phyloP scores from a whole-genome alignment of 2,113 vertebrate species.

The Atlantisia rogersi region DNA sequence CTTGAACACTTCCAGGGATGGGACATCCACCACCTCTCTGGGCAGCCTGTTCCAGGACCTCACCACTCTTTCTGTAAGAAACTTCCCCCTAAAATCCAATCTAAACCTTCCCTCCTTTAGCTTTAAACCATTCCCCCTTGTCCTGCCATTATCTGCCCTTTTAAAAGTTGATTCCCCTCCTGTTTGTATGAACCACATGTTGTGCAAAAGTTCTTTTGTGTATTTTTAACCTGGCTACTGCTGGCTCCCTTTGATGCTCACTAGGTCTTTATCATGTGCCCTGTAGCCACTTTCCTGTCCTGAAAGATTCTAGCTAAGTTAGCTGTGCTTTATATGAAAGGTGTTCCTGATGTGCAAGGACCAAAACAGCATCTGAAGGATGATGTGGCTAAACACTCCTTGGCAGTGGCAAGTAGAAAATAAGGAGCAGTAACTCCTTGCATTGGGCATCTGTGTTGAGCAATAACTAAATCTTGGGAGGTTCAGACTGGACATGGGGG shows the following conservation, averaged over 20 bases:
- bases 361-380: neutral
- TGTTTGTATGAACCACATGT: neutral
- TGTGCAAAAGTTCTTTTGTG: neutral
- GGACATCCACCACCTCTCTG: no score
- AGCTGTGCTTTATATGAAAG: neutral
- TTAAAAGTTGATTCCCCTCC: no score
- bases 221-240: neutral
- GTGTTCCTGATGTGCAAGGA: neutral
- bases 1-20: no score
- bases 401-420: neutral
- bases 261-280: neutral
- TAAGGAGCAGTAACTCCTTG: neutral
- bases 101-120: no score
- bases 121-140: no score
- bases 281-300: neutral
- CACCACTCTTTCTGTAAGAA: no score
- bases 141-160: no score
- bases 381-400: neutral
- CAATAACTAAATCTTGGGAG: neutral
- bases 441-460: neutral
- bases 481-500: neutral
- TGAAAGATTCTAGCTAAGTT: neutral
- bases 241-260: neutral
- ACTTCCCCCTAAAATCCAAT: no score
- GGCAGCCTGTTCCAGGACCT: no score